Conservation (phyloP, 1,140 invertebrate species). For the Bombus difficillimus region DNA sequence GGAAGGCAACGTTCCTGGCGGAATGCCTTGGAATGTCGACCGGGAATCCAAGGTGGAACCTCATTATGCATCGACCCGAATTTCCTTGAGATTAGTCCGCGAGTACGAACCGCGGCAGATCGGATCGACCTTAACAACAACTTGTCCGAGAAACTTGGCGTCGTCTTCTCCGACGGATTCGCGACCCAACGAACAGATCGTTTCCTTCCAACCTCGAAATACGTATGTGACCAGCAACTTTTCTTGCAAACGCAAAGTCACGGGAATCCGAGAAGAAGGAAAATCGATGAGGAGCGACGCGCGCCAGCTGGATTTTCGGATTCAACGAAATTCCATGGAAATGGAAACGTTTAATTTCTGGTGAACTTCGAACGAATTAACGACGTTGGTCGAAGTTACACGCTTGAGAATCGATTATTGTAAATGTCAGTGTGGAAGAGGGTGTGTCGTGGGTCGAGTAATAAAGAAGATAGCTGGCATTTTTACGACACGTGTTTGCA, state of each 20-base stretch:
- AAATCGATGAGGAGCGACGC: not conserved
- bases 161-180: not conserved
- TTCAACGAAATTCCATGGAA: not conserved
- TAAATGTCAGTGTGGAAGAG: not conserved
- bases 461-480: not conserved
- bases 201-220: not conserved
- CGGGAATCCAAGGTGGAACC: constrained; percentile 35
- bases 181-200: not conserved
- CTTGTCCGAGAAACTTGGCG: not conserved
- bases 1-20: constrained; percentile 45
- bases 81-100: constrained; percentile 27
- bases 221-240: not conserved
- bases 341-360: no score
- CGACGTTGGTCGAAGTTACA: not conserved
- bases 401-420: not conserved
- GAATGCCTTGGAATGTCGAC: constrained; percentile 41
- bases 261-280: not conserved
- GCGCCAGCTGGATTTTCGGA: not conserved
- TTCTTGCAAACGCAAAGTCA: not conserved
- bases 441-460: not conserved
- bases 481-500: not conserved
- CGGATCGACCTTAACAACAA: not conserved
- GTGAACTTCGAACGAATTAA: no score
- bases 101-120: not conserved
- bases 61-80: constrained; percentile 39